phyloP scores from a whole-genome alignment of 2,888 invertebrate species.

The Epiblema foenella region DNA sequence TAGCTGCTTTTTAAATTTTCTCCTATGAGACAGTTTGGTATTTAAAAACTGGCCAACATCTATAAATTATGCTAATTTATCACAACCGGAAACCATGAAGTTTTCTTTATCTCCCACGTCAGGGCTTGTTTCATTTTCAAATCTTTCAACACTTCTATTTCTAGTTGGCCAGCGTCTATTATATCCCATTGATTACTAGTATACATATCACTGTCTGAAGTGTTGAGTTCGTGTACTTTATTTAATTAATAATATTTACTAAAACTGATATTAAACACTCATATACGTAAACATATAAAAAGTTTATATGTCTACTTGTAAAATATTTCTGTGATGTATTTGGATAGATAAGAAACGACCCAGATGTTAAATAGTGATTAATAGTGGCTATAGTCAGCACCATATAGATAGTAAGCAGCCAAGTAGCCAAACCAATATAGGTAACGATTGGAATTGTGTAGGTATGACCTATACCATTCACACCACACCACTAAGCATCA shows the following conservation, averaged over 20 bases:
- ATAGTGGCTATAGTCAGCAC: no score
- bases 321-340: no score
- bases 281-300: no score
- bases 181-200: slow-evolving; percentile 14
- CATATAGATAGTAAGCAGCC: no score
- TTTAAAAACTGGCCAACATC: slow-evolving; percentile 7
- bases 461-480: no score
- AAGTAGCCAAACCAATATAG: no score
- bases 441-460: no score
- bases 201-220: slow-evolving; percentile 19
- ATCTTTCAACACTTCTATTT: slow-evolving; percentile 41
- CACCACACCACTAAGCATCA: no score
- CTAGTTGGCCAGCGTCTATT: slow-evolving; percentile 3
- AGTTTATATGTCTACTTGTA: no score
- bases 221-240: neutral
- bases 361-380: no score
- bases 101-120: slow-evolving; percentile 29
- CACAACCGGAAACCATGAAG: slow-evolving; percentile 28
- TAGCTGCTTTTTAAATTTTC: neutral
- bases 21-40: neutral
- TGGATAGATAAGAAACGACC: no score
- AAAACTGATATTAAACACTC: no score
- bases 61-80: slow-evolving; percentile 27
- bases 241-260: neutral
- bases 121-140: slow-evolving; percentile 35